phyloP scores from a whole-genome alignment of 2,797 vertebrate species.

The Chelon auratus region DNA sequence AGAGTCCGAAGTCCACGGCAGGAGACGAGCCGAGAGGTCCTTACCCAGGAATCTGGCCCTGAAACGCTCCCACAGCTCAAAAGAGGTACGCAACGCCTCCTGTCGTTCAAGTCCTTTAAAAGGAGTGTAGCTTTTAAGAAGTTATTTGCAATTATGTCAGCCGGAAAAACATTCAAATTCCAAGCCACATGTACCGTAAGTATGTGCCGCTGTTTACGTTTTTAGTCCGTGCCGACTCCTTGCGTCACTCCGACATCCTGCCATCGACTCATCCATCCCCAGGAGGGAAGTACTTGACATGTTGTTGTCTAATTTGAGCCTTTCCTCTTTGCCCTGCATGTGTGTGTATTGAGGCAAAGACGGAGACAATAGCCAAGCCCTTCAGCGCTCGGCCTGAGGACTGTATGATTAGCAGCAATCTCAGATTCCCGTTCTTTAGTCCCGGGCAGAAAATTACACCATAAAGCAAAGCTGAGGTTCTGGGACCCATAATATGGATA shows the following conservation, averaged over 20 bases:
- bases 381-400: slow-evolving; percentile 54
- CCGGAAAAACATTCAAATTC: slow-evolving; percentile 4
- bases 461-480: slow-evolving; percentile 50
- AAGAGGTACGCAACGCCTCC: slow-evolving; percentile 84
- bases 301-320: slow-evolving; percentile 80
- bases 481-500: slow-evolving; percentile 30
- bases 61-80: slow-evolving; percentile 80
- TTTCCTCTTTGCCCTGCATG: slow-evolving; percentile 63
- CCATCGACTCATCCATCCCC: slow-evolving; percentile 71
- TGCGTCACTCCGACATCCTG: slow-evolving; percentile 76
- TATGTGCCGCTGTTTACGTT: slow-evolving; percentile 47
- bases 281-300: slow-evolving; percentile 73
- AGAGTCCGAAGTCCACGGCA: slow-evolving; percentile 71
- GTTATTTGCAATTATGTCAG: background rate
- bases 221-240: slow-evolving; percentile 31
- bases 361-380: slow-evolving; percentile 61
- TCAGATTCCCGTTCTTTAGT: slow-evolving; percentile 66
- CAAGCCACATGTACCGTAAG: slow-evolving; percentile 14
- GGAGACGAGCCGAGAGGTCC: slow-evolving; percentile 89
- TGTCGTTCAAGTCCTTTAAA: background rate
- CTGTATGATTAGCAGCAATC: slow-evolving; percentile 68
- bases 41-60: slow-evolving; percentile 92
- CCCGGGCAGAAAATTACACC: slow-evolving; percentile 59
- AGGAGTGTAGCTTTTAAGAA: too few species aligned
- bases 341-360: slow-evolving; percentile 48